phyloP scores from a whole-genome alignment of 2,888 invertebrate species.

The Tenthredo mesomela region DNA sequence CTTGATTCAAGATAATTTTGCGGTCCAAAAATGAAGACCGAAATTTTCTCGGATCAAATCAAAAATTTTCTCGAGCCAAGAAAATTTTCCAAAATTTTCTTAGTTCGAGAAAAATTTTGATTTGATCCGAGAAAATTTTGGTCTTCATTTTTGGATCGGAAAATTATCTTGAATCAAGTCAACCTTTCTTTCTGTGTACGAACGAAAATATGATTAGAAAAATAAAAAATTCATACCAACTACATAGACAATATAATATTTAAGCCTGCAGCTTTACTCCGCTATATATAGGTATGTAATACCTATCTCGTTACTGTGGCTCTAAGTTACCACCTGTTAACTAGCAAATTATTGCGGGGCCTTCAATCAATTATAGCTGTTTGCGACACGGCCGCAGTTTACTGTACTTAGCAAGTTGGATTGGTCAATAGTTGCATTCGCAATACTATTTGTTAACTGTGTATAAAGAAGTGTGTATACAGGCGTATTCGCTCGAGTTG shows the following conservation, averaged over 20 bases:
- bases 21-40: too few species aligned
- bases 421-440: constrained; percentile 38
- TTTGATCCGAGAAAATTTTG: too few species aligned
- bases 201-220: not conserved
- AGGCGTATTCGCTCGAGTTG: constrained; percentile 54
- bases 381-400: constrained; percentile 47
- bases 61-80: too few species aligned
- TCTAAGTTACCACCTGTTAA: constrained; percentile 31
- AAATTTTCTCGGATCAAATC: too few species aligned
- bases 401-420: constrained; percentile 45
- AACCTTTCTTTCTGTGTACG: too few species aligned
- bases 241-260: not conserved
- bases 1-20: too few species aligned
- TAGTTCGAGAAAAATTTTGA: too few species aligned
- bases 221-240: not conserved
- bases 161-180: too few species aligned
- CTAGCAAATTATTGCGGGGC: constrained; percentile 28
- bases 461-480: constrained; percentile 15
- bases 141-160: too few species aligned
- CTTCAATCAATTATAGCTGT: constrained; percentile 48
- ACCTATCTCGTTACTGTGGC: not conserved
- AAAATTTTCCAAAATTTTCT: too few species aligned
- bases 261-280: not conserved
- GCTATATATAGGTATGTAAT: not conserved
- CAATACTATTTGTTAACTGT: constrained; percentile 28